Evolutionary conservation across 2,113 vertebrate species (phyloP).

Genomic region (Motacilla alba): DNA sequence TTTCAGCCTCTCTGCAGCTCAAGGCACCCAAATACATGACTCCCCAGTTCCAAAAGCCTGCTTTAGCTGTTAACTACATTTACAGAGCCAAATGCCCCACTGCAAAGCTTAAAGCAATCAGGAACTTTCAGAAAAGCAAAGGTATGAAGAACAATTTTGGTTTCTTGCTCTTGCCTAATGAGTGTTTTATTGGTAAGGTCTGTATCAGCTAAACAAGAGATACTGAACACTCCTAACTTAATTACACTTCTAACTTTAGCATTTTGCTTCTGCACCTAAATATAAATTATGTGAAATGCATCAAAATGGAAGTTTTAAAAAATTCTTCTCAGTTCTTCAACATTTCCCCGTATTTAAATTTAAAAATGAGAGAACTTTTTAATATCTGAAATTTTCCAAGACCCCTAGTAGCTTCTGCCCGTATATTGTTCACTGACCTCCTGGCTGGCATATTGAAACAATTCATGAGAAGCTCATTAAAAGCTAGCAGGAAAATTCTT

Average conservation of each 20-base stretch:
- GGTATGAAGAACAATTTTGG: background rate
- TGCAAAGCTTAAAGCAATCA: background rate
- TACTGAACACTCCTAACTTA: background rate
- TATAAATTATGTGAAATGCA: background rate
- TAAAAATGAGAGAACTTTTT: background rate
- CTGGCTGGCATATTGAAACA: background rate
- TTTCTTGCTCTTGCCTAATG: background rate
- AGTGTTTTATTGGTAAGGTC: background rate
- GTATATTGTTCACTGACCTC: background rate
- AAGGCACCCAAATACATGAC: background rate
- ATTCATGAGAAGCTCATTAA: background rate
- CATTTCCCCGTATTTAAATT: background rate
- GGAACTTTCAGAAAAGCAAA: background rate
- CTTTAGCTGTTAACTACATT: fast-evolving
- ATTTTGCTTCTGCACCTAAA: background rate
- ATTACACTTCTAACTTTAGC: background rate
- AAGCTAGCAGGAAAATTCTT: slow-evolving; percentile 14
- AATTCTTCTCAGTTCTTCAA: background rate
- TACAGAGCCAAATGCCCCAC: background rate
- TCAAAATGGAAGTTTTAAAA: background rate
- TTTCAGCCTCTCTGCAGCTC: background rate
- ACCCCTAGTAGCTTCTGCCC: background rate
- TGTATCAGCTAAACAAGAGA: background rate
- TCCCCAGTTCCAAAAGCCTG: background rate
- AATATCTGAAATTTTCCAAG: background rate